These are phyloP conservation scores for Aspidiotus destructor DNA, from an alignment of 2,888 invertebrate species.

Conservation along the genomic window DNA sequence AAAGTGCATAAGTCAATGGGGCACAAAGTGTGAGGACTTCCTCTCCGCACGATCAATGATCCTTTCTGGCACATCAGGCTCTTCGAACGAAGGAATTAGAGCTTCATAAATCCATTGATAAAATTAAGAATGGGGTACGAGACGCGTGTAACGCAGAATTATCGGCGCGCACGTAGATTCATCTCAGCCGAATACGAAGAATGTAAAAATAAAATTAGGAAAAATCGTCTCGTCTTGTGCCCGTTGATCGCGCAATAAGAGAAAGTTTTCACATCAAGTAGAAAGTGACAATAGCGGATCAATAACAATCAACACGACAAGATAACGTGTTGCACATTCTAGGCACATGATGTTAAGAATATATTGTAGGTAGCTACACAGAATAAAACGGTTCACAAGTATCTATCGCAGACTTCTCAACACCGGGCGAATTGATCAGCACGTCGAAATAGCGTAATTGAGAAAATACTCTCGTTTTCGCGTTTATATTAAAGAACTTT, in stretches of 20 bases:
- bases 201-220: conserved; percentile 17
- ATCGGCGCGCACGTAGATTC: neutral
- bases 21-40: too few relatives aligned
- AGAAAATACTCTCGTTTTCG: neutral
- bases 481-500: neutral
- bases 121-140: too few relatives aligned
- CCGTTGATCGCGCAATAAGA: conserved; percentile 29
- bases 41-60: too few relatives aligned
- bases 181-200: neutral
- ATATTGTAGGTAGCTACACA: too few relatives aligned
- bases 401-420: neutral
- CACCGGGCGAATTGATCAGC: neutral
- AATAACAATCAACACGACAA: conserved; percentile 29
- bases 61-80: too few relatives aligned
- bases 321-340: conserved; percentile 14
- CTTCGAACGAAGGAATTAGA: too few relatives aligned
- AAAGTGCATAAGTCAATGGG: too few relatives aligned
- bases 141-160: too few relatives aligned
- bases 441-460: neutral
- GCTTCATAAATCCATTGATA: too few relatives aligned
- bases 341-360: too few relatives aligned
- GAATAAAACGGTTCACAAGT: neutral
- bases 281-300: conserved; percentile 30
- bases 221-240: conserved; percentile 23
- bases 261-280: conserved; percentile 29